phyloP scores from a whole-genome alignment of 2,888 invertebrate species.

The Leptarthrus brevirostris region DNA sequence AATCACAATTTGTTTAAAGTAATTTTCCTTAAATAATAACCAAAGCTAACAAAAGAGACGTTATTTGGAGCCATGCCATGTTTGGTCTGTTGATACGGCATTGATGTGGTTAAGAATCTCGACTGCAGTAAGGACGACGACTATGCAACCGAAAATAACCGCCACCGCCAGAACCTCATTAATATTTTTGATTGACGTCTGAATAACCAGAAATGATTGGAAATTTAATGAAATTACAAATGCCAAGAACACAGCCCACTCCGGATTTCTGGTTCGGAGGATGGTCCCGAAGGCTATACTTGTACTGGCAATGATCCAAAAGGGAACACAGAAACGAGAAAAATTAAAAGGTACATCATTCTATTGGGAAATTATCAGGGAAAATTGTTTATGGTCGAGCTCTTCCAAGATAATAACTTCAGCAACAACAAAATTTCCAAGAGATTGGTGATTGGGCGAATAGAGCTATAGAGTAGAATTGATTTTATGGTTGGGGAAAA shows the following conservation, averaged over 20 bases:
- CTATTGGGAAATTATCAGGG: constrained; percentile 23
- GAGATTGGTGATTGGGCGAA: background rate
- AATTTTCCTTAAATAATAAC: too few species aligned
- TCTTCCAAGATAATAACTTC: constrained; percentile 25
- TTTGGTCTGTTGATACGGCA: too few species aligned
- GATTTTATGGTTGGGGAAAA: constrained; percentile 24
- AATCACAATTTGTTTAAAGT: too few species aligned
- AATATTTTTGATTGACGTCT: constrained; percentile 27
- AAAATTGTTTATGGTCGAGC: constrained; percentile 29
- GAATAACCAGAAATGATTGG: constrained; percentile 27
- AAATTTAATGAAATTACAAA: constrained; percentile 17
- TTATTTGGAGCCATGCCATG: too few species aligned
- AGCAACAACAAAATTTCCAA: constrained; percentile 10
- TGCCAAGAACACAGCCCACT: background rate
- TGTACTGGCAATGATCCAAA: too few species aligned
- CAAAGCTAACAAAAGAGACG: too few species aligned
- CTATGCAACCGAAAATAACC: background rate
- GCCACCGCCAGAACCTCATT: constrained; percentile 21
- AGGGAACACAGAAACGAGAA: constrained; percentile 11
- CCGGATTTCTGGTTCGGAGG: background rate
- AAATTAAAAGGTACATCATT: constrained; percentile 36
- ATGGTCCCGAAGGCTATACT: background rate
- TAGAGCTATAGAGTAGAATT: background rate
- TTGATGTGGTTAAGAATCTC: too few species aligned
- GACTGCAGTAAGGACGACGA: too few species aligned